Conservation (phyloP, 2,113 vertebrate genomes). For the Mus spicilegus region DNA sequence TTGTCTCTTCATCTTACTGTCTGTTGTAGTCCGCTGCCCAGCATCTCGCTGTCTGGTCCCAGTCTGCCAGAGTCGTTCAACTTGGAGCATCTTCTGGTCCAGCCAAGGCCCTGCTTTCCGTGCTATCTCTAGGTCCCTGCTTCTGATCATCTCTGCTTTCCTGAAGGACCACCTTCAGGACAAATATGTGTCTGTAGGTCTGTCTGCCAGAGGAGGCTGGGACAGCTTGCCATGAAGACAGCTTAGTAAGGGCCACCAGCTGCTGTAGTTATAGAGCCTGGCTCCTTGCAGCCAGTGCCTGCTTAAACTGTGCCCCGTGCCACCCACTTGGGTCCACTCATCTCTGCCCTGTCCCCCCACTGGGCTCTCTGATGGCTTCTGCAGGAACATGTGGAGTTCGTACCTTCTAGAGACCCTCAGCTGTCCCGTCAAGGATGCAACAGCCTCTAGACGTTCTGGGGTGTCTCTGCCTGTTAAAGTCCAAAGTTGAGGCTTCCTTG, state of each 20-base stretch:
- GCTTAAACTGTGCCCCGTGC: neutral
- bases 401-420: neutral
- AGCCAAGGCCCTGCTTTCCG: neutral
- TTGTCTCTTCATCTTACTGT: slow-evolving; percentile 56
- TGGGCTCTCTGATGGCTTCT: neutral
- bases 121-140: neutral
- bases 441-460: neutral
- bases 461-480: neutral
- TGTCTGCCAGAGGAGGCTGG: neutral
- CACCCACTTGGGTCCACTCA: too few relatives aligned
- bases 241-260: neutral
- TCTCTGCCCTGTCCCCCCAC: neutral
- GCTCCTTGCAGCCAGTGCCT: neutral
- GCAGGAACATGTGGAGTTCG: neutral
- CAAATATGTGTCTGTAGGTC: neutral
- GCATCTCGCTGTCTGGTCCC: slow-evolving; percentile 66
- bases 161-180: neutral
- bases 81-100: neutral
- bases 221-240: neutral
- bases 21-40: slow-evolving; percentile 70
- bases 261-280: neutral
- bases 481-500: neutral
- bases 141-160: slow-evolving; percentile 25
- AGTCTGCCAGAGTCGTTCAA: slow-evolving; percentile 13
- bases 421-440: neutral